Evolutionary conservation across 2,113 vertebrate genomes (phyloP).

Genomic region (Notiomystis cincta): DNA sequence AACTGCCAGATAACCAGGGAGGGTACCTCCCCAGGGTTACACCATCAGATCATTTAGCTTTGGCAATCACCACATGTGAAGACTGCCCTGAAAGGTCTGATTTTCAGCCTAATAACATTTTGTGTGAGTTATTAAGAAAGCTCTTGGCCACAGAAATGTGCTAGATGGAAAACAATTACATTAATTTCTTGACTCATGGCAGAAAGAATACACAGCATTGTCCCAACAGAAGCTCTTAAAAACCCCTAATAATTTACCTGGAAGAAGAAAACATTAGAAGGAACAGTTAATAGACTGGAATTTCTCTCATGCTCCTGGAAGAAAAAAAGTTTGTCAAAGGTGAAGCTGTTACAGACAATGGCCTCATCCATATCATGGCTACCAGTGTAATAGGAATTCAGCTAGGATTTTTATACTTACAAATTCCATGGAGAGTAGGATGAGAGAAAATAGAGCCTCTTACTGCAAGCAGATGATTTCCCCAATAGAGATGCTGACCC

Average conservation of each 20-base stretch:
- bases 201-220: neutral
- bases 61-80: neutral
- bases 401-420: neutral
- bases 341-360: neutral
- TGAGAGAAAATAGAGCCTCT: neutral
- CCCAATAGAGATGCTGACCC: neutral
- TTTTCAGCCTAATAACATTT: neutral
- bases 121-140: neutral
- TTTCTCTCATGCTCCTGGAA: neutral
- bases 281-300: neutral
- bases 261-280: neutral
- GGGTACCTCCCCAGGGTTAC: neutral
- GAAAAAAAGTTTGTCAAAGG: neutral
- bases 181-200: neutral
- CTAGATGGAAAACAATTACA: neutral
- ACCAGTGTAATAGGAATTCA: neutral
- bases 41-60: neutral
- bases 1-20: neutral
- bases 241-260: rapidly evolving
- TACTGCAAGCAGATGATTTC: neutral
- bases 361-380: neutral
- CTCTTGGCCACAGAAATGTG: neutral
- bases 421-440: neutral
- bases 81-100: neutral
- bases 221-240: neutral